phyloP scores from a whole-genome alignment of 2,797 vertebrate species.

The Amblyraja radiata region DNA sequence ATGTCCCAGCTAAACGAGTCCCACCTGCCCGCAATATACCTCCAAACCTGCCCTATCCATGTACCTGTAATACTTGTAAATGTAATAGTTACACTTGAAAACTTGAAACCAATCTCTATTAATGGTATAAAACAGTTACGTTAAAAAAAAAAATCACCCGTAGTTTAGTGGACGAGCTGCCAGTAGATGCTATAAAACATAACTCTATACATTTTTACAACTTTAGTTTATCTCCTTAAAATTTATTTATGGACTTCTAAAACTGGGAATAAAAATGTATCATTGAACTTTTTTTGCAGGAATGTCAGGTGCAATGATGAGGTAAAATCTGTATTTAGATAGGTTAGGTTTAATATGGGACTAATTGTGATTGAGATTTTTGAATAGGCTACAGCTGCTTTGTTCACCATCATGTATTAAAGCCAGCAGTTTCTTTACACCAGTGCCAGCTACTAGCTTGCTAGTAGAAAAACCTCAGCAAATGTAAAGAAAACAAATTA shows the following conservation, averaged over 20 bases:
- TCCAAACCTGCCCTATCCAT: no score
- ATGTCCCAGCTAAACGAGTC: no score
- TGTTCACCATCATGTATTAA: neutral
- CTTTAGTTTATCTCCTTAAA: neutral
- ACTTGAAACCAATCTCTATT: neutral
- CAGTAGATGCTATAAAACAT: neutral
- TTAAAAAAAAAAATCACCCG: neutral
- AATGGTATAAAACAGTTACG: neutral
- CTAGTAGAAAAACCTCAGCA: neutral
- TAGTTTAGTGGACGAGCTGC: neutral
- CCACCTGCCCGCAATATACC: no score
- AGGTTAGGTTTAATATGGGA: neutral
- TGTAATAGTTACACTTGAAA: neutral
- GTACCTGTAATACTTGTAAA: no score
- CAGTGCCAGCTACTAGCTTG: neutral
- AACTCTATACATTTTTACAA: neutral
- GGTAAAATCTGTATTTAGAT: neutral
- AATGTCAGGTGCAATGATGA: neutral
- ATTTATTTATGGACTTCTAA: neutral
- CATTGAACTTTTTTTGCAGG: no score
- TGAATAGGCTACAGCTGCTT: neutral
- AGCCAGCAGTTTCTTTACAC: neutral
- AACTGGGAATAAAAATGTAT: neutral
- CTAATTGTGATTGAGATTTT: neutral
- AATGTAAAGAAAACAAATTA: constrained; percentile 14